These are phyloP conservation scores for Chauna torquata DNA, from an alignment of 2,113 vertebrate genomes.

Conservation along the genomic window DNA sequence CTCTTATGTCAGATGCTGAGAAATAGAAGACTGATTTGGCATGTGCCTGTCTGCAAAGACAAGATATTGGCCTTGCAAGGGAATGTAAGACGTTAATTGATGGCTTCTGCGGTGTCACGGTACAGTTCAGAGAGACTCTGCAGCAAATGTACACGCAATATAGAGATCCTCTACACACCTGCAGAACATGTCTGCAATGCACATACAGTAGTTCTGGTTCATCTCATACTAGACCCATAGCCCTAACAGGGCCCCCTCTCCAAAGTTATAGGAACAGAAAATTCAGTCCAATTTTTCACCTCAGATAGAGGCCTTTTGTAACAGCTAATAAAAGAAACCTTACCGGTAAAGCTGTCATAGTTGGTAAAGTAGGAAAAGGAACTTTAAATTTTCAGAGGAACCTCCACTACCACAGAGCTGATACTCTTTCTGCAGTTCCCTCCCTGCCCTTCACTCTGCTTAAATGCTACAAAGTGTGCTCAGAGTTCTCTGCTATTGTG, in stretches of 20 bases:
- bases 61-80: not conserved
- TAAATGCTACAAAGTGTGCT: not conserved
- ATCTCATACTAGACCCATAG: not conserved
- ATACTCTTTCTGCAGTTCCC: not conserved
- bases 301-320: not conserved
- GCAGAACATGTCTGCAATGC: not conserved
- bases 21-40: not conserved
- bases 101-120: not conserved
- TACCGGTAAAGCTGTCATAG: not conserved
- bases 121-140: not conserved
- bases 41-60: not conserved
- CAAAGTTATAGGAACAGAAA: not conserved
- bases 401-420: not conserved
- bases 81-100: not conserved
- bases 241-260: not conserved
- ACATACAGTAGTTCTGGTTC: not conserved
- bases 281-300: not conserved
- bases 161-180: not conserved
- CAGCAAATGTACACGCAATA: not conserved
- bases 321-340: not conserved
- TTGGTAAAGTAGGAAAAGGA: not conserved
- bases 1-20: not conserved
- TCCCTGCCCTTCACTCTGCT: not conserved
- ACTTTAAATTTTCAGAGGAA: not conserved
- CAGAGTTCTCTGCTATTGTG: not conserved